Evolutionary conservation across 1,140 invertebrate genomes (phyloP), one percentile per base, ranked within the genome.

Genomic region (Rhyacophila brunnea): DNA sequence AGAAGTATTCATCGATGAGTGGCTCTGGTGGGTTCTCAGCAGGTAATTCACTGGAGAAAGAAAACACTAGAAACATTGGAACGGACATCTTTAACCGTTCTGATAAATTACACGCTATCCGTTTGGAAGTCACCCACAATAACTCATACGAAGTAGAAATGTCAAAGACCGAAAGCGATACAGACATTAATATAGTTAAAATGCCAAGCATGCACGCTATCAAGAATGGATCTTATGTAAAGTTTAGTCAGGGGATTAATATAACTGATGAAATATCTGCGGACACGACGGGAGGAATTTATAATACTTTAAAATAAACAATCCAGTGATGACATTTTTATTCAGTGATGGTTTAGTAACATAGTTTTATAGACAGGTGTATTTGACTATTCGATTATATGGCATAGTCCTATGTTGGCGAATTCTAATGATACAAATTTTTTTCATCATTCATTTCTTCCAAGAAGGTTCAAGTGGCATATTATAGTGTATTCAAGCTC

Each of bases 281-380:
- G 1, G 40, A 54, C 3, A 32, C 54, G 1, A 14, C 45, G 0
- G 62, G 60, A 46, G 49, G 34, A 35, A 65, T 65, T 43, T 65
- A 65, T 32, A 65, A 59, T 40, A 65, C 62, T 0, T 32, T 65
- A 20, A 65, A 65, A 58, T 65, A 43, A 65, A 42, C 10, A 48
- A 42, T 42, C 38, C 23, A 28, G 23, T 28, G 23, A 28, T 28
- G 28, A 32, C 9, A 48, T 11, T n/a, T 23, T 47, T 32, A 13
- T 14, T 11, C 15, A 48, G 19, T 34, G 23, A 28, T 28, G 23
- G 10, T 5, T 28, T 28, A 28, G 28, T 23, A 47, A n/a, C 32
- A 4, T 47, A 23, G 11, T 48, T 32, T 48, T 48, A 10, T 48
- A 32, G 32, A 10, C 15, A 3, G 46, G 34, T 52, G 36, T 42